Base-by-base conservation (phyloP, 92 coral and sea anemone species). In the Epizoanthus scotinus region DNA sequence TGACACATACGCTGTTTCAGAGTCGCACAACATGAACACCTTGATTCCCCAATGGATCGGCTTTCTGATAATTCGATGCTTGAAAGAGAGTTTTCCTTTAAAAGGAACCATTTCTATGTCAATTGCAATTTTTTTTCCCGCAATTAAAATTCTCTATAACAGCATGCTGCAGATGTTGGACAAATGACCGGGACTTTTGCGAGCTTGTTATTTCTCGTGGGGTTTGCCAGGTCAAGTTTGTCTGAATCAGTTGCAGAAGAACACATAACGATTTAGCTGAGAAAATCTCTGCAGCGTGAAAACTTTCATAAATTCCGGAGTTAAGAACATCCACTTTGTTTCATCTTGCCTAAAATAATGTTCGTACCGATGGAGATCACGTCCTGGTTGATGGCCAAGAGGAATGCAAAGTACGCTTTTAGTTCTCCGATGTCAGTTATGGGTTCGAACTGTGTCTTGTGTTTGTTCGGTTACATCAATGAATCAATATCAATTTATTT, bases 41-140 rank as follows among this genome's bases (percentile, higher is more conserved):
- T 85, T 85, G 53, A 85, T 61, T 5, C 89, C 89, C 81, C 82
- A 85, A 18, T 31, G 75, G 28, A 85, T 84, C 5, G 89, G 85
- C 60, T 85, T 85, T 6, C 36, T 50, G 7, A 10, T 0, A 6
- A 85, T 71, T 20, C 75, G 64, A 18, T 70, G 82, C 55, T 85
- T 78, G 9, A 85, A 21, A 24, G 67, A 44, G 8, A 85, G 77
- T 85, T 25, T 36, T 36, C 42, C 81, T 73, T 83, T 75, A 17
- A n/a, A 83, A 22, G 63, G 84, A 17, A 82, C 26, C 86, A 87
- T 87, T 8, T 69, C 82, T 57, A 81, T 71, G 42, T 84, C 89
- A 61, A 73, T 54, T 26, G 82, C 21, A 40, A 78, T 52, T 62
- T 63, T 73, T 7, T 31, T 4, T 4, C 1, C 82, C 70, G 28